Conservation (phyloP, 2,888 invertebrate genomes). For the Erannis defoliaria region DNA sequence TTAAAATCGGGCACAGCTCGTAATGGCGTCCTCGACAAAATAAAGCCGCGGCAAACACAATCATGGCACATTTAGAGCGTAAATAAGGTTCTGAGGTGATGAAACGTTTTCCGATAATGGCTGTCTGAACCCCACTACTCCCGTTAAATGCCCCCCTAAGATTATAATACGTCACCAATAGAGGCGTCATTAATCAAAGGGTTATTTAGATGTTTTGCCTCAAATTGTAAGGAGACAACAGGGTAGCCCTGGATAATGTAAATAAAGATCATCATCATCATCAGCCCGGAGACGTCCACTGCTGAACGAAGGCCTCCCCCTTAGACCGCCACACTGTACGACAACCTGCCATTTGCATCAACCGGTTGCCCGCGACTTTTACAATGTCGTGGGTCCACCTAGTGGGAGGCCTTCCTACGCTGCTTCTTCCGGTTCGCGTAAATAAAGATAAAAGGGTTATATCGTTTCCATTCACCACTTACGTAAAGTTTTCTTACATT, state of each 20-base stretch:
- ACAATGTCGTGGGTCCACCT: no score
- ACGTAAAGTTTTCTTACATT: no score
- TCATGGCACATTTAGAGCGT: conserved; percentile 54
- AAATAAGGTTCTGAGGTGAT: conserved; percentile 57
- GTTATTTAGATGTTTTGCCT: conserved; percentile 18
- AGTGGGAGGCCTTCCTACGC: no score
- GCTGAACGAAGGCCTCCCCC: no score
- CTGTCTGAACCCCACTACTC: conserved; percentile 51
- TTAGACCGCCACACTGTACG: no score
- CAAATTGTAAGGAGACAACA: conserved; percentile 15
- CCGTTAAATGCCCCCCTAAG: conserved; percentile 28
- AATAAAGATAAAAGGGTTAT: no score
- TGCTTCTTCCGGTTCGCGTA: no score
- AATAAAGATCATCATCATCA: no score
- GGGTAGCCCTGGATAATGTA: not conserved
- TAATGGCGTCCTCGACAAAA: conserved; percentile 41
- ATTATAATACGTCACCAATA: conserved; percentile 40
- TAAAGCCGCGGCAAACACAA: conserved; percentile 49
- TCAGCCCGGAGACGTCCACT: no score
- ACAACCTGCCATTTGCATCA: no score
- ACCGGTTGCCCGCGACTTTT: no score
- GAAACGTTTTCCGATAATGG: conserved; percentile 66
- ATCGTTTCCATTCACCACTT: no score
- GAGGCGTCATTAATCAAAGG: conserved; percentile 37
- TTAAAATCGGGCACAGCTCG: conserved; percentile 38